Percentiles rank a stretch among this genome's conserved stretches.
These are phyloP conservation scores for Drosophila pseudoananassae DNA, from an alignment of 1,140 invertebrate genomes.

Conservation along the genomic window DNA sequence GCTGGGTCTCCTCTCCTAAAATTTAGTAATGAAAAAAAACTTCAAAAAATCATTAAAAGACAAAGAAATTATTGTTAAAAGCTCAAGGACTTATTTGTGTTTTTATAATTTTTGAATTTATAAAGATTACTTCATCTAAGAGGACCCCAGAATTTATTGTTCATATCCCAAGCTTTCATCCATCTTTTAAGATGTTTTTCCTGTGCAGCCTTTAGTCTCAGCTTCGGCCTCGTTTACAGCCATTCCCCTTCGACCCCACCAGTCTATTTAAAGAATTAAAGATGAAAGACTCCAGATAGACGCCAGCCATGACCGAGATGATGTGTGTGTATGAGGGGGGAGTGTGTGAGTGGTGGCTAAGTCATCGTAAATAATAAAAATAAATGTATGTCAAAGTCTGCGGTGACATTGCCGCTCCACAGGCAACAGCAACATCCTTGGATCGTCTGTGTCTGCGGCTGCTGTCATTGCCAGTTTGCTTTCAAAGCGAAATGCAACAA, in stretches of 20 bases:
- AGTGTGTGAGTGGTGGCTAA: constrained; percentile 43
- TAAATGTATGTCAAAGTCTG: constrained; percentile 82
- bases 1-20: background rate
- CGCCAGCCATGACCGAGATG: constrained; percentile 19
- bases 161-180: too few species aligned
- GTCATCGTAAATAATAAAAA: constrained; percentile 83
- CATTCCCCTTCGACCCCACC: constrained; percentile 38
- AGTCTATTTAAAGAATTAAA: constrained; percentile 83
- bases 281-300: constrained; percentile 70
- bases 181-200: background rate
- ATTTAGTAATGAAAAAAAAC: background rate
- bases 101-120: too few species aligned
- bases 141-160: too few species aligned
- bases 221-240: constrained; percentile 29
- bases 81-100: too few species aligned
- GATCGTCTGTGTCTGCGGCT: constrained; percentile 16
- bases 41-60: background rate
- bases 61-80: too few species aligned
- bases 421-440: constrained; percentile 36
- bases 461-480: constrained; percentile 77
- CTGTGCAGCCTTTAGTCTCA: constrained; percentile 18
- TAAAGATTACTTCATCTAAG: too few species aligned
- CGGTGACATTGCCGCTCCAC: constrained; percentile 65
- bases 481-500: constrained; percentile 76
- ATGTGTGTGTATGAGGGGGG: constrained; percentile 1